Percentiles rank a stretch among this genome's conserved stretches.
These are phyloP conservation scores for Cheilosia pagana DNA, from an alignment of 2,888 invertebrate species.

Conservation along the genomic window DNA sequence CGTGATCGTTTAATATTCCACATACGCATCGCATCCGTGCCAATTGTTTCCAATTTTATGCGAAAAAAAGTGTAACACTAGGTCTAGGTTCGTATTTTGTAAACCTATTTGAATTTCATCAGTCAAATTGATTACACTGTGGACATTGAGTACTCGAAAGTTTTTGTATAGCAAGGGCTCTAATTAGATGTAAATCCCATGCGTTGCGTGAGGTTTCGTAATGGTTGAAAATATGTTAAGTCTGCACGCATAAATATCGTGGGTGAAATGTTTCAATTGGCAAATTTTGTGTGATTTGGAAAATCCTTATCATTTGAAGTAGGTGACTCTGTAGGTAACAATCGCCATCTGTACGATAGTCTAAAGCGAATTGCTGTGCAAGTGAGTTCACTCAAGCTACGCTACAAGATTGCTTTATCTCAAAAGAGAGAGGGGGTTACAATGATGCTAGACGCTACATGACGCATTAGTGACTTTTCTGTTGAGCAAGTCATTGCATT, in stretches of 20 bases:
- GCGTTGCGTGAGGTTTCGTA: slow-evolving; percentile 1
- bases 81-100: slow-evolving; percentile 53
- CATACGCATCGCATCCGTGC: slow-evolving; percentile 5
- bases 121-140: slow-evolving; percentile 32
- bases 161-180: background rate
- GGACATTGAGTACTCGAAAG: background rate
- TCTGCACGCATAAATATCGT: background rate
- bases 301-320: background rate
- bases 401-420: too few species aligned
- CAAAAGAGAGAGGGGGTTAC: too few species aligned
- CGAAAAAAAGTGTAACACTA: slow-evolving; percentile 48
- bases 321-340: background rate
- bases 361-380: too few species aligned
- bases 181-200: slow-evolving; percentile 27
- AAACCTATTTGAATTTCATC: slow-evolving; percentile 38
- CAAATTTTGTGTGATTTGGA: background rate
- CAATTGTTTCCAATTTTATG: slow-evolving; percentile 48
- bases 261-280: background rate
- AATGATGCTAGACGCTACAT: too few species aligned
- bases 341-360: too few species aligned
- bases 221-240: background rate
- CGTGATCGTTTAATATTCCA: slow-evolving; percentile 41
- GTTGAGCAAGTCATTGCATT: too few species aligned
- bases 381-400: too few species aligned
- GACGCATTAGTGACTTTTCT: too few species aligned